Percentiles rank a stretch among this genome's conserved stretches.
These are phyloP conservation scores for Mamestra brassicae DNA, from an alignment of 2,888 invertebrate species.

Conservation along the genomic window DNA sequence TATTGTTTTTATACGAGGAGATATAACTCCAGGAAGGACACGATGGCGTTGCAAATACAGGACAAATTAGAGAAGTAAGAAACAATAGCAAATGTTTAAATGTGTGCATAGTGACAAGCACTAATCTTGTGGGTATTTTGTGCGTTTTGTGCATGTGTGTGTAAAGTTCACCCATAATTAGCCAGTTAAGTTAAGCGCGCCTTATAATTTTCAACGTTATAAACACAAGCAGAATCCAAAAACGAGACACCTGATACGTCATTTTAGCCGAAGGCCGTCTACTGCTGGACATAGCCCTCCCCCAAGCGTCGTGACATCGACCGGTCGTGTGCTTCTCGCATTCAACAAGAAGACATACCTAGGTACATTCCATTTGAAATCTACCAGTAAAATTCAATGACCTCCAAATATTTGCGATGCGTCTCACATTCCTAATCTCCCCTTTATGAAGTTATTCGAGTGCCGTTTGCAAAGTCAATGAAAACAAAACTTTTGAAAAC, in stretches of 20 bases:
- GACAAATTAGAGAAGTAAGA: too few species aligned
- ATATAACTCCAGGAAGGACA: too few species aligned
- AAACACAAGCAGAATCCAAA: not conserved
- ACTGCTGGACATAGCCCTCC: not conserved
- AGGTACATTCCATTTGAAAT: not conserved
- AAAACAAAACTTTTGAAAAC: slow-evolving; percentile 58
- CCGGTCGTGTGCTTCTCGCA: not conserved
- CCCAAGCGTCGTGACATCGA: not conserved
- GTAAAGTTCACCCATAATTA: too few species aligned
- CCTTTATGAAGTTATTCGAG: slow-evolving; percentile 36
- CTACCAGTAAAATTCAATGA: not conserved
- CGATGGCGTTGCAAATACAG: too few species aligned
- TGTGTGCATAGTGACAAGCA: too few species aligned
- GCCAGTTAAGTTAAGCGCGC: too few species aligned
- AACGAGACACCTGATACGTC: too few species aligned
- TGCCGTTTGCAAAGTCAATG: slow-evolving; percentile 43
- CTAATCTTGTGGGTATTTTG: too few species aligned
- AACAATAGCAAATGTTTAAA: too few species aligned
- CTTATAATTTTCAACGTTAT: not conserved
- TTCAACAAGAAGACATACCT: not conserved
- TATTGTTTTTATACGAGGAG: too few species aligned
- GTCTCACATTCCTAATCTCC: slow-evolving; percentile 45
- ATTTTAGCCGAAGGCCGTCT: too few species aligned
- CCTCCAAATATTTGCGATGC: slow-evolving; percentile 35
- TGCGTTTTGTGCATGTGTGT: too few species aligned